Base-by-base conservation (phyloP, 1,140 invertebrate species). In the Papilio polyxenes region DNA sequence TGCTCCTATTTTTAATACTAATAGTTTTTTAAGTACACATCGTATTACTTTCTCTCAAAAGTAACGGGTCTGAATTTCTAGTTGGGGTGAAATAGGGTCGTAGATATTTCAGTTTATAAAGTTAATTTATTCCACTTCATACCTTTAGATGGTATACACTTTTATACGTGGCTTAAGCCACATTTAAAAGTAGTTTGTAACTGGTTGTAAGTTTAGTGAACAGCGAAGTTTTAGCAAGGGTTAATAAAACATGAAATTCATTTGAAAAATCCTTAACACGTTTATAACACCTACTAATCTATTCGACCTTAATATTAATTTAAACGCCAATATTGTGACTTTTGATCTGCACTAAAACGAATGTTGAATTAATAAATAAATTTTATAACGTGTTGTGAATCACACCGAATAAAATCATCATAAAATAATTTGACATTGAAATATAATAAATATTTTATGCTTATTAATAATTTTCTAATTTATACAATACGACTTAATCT, bases 381-480 rank as follows among this genome's bases (percentile, higher is more conserved):
- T 72, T 37, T 69, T 40, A 72, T 40, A 72, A 72, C 5, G 31
- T 72, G 65, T 40, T 72, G 65, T 72, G 31, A 72, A 37, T 69
- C 65, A 31, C 23, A 69, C 9, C 31, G 23, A 31, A 69, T 51
- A 76, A 76, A 49, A 76, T 75, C 9, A 49, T 76, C 23, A 15
- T 76, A 48, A 23, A 53, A 56, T 56, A 23, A 53, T 76, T 31
- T 51, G 23, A 77, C 49, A 77, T 51, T 77, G 23, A 76, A 76
- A 20, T 76, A 49, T 76, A 23, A 76, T 48, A 56, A 31, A 51
- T 53, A 77, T 53, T 77, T 77, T 56, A 77, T 56, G 31, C 65
- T 72, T 72, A 44, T 44, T 44, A 72, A 72, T 72, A 72, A 56
- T 56, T 23, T 37, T 17, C 51, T 77, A 20, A 1, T 77, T 53